Percentiles rank a stretch among this genome's conserved stretches.
Evolutionary conservation across 2,797 vertebrate species (phyloP).

Genomic region (Danio jaintianensis): DNA sequence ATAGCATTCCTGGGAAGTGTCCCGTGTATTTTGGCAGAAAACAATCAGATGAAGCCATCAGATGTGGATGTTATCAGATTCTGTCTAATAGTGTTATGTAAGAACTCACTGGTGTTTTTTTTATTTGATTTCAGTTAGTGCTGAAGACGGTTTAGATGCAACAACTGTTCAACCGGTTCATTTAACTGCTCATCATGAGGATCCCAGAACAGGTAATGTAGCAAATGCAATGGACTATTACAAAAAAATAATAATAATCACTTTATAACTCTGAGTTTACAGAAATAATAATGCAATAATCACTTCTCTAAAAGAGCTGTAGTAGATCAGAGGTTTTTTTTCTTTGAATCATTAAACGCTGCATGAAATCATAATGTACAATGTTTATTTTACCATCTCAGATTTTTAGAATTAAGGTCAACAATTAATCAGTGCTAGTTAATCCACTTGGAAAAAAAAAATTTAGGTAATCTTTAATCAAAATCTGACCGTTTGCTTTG

Average conservation of each 20-base stretch:
- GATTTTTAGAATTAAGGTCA: too few species aligned
- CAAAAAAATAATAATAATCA: too few species aligned
- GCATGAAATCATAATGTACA: too few species aligned
- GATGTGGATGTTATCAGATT: not conserved
- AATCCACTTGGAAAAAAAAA: too few species aligned
- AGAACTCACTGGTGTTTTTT: not conserved
- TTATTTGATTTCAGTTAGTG: constrained; percentile 24
- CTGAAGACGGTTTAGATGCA: not conserved
- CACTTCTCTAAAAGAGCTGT: not conserved
- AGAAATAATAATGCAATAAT: not conserved
- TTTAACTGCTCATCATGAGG: not conserved
- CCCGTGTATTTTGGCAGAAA: not conserved
- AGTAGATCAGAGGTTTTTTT: too few species aligned
- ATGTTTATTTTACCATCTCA: too few species aligned
- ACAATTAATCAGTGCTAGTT: too few species aligned
- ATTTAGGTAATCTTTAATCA: too few species aligned
- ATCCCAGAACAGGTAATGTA: not conserved
- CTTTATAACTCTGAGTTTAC: too few species aligned
- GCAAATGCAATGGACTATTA: not conserved
- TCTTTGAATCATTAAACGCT: too few species aligned
- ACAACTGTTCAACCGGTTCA: not conserved
- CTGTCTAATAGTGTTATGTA: not conserved
- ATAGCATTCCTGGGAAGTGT: not conserved
- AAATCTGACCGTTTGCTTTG: too few species aligned
- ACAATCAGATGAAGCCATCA: not conserved